Percentiles rank a stretch among this genome's conserved stretches.
These are phyloP conservation scores for Agrochola lychnidis DNA, from an alignment of 2,888 invertebrate species.

Conservation along the genomic window DNA sequence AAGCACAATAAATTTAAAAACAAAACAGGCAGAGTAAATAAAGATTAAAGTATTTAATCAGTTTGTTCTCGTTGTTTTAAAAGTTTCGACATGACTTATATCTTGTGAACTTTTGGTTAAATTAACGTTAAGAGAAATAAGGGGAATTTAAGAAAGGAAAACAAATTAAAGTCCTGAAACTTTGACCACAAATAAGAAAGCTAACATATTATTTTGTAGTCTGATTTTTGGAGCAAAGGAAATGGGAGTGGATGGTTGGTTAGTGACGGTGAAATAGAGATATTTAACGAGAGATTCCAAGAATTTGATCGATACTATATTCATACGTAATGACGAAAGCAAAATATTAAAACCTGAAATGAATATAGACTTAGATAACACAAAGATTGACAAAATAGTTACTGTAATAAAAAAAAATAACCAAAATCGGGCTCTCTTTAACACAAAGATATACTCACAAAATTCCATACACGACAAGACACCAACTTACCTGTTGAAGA, in stretches of 20 bases:
- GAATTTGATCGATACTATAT: neutral
- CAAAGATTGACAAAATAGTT: neutral
- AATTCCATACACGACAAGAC: conserved; percentile 45
- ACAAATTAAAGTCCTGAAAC: conserved; percentile 61
- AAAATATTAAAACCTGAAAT: neutral
- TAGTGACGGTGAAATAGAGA: neutral
- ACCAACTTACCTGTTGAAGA: conserved; percentile 78
- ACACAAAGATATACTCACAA: conserved; percentile 48
- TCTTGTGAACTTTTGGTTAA: conserved; percentile 77
- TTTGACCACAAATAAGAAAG: conserved; percentile 59
- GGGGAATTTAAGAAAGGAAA: conserved; percentile 59
- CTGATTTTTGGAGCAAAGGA: conserved; percentile 11
- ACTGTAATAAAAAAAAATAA: neutral
- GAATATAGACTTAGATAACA: neutral
- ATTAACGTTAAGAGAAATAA: conserved; percentile 66
- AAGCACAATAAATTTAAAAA: conserved; percentile 86
- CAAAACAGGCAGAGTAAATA: conserved; percentile 87
- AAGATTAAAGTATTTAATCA: conserved; percentile 89
- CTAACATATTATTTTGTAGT: conserved; percentile 36
- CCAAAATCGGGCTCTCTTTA: neutral
- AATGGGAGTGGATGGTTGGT: neutral
- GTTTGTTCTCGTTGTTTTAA: conserved; percentile 81
- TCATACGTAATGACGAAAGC: neutral
- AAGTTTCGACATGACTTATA: conserved; percentile 88
- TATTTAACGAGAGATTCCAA: neutral